Conservation (phyloP, 2,113 vertebrate species). For the Sinocyclocheilus anophthalmus region DNA sequence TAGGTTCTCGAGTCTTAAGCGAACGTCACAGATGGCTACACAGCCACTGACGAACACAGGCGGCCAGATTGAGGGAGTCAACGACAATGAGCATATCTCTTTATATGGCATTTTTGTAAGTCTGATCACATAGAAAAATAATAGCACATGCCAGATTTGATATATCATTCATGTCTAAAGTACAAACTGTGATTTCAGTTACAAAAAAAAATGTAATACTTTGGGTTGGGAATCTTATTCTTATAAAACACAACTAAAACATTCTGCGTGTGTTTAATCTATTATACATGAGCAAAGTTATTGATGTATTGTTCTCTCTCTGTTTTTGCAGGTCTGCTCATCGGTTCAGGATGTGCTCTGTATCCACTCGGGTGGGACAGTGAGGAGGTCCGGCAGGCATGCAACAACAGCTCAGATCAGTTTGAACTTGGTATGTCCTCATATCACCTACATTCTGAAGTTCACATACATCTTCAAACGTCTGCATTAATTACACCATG, state of each 20-base stretch:
- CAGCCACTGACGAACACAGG: no score
- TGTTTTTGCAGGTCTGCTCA: conserved; percentile 83
- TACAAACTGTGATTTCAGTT: no score
- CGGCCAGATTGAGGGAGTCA: no score
- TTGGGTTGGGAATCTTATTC: not conserved
- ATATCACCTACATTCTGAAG: not conserved
- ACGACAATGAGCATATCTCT: no score
- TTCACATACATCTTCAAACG: not conserved
- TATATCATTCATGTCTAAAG: no score
- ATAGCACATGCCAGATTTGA: no score
- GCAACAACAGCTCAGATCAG: conserved; percentile 91
- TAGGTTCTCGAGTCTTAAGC: no score
- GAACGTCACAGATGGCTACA: no score
- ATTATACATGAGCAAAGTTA: conserved; percentile 16
- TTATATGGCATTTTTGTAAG: no score
- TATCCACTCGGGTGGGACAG: conserved; percentile 98
- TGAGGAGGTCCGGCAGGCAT: conserved; percentile 94
- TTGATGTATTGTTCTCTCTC: conserved; percentile 28
- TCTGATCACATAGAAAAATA: no score
- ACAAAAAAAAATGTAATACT: not conserved
- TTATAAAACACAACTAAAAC: not conserved
- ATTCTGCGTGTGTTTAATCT: not conserved
- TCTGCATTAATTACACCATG: not conserved
- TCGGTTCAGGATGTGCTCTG: conserved; percentile 93
- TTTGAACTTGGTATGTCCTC: conserved; percentile 88